phyloP scores from a whole-genome alignment of 2,797 vertebrate species.

The Ptychobarbus kaznakovi region DNA sequence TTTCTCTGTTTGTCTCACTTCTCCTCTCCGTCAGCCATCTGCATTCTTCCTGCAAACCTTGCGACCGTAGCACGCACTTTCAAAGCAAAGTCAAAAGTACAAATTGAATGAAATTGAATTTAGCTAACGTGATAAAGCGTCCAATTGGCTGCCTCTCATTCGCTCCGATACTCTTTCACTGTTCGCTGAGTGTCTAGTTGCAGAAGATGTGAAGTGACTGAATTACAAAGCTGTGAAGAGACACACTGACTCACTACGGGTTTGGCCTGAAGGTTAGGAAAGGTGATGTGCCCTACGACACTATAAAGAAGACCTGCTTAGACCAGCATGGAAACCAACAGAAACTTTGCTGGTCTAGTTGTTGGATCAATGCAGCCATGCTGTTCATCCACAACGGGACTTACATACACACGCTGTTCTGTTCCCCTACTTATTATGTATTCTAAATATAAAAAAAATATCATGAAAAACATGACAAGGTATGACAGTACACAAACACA shows the following conservation, averaged over 20 bases:
- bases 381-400: not conserved
- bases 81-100: constrained; percentile 44
- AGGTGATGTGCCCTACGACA: not conserved
- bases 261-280: not conserved
- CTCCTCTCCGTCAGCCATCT: constrained; percentile 34
- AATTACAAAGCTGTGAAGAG: not conserved
- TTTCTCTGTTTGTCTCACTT: constrained; percentile 15
- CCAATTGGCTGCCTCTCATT: constrained; percentile 16
- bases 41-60: constrained; percentile 24
- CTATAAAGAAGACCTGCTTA: not conserved
- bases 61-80: not conserved
- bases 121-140: constrained; percentile 30
- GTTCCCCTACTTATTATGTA: not conserved
- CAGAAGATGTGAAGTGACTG: not conserved
- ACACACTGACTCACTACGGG: not conserved
- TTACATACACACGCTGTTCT: not conserved
- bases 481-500: not conserved
- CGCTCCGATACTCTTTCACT: not conserved
- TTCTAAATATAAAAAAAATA: not conserved
- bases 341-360: not conserved
- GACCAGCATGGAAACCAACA: not conserved
- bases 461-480: not conserved
- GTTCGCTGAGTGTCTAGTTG: not conserved
- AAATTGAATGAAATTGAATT: constrained; percentile 48
- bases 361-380: not conserved